phyloP scores from a whole-genome alignment of 2,797 vertebrate genomes.

The Ammospiza maritima region DNA sequence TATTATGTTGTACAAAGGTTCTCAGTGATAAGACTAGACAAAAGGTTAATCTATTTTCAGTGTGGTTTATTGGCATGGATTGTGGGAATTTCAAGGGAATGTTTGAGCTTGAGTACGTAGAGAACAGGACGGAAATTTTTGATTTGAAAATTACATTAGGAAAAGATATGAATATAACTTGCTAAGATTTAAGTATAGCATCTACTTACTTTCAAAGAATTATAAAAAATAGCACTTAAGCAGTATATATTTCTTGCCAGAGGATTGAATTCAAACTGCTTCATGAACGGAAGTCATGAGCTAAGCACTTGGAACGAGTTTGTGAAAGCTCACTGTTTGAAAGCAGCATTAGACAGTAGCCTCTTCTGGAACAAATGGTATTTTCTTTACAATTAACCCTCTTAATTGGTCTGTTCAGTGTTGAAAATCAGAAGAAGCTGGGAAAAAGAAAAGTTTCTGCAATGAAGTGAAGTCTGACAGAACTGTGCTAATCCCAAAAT shows the following conservation, averaged over 20 bases:
- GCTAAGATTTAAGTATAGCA: neutral
- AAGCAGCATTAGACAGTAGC: neutral
- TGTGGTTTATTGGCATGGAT: conserved; percentile 56
- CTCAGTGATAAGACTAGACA: conserved; percentile 64
- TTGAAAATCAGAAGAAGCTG: conserved; percentile 7
- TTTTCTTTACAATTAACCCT: conserved; percentile 4
- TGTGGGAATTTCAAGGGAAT: conserved; percentile 37
- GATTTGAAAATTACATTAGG: neutral
- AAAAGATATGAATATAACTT: neutral
- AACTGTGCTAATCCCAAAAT: neutral
- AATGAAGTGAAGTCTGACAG: neutral
- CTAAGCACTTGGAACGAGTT: conserved; percentile 21
- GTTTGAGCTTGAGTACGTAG: neutral
- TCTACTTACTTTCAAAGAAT: neutral
- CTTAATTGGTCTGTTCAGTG: neutral
- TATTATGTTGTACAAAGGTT: conserved; percentile 28
- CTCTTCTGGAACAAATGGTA: conserved; percentile 27
- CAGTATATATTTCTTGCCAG: neutral
- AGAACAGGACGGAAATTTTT: neutral
- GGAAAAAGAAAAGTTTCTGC: neutral
- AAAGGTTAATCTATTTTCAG: conserved; percentile 68
- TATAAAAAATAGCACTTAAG: neutral
- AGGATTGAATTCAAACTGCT: neutral
- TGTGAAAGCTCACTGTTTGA: conserved; percentile 3
- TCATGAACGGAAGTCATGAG: neutral